Evolutionary conservation across 2,113 vertebrate genomes (phyloP), one percentile per base, ranked within the genome.

Genomic region (Trinectes maculatus): DNA sequence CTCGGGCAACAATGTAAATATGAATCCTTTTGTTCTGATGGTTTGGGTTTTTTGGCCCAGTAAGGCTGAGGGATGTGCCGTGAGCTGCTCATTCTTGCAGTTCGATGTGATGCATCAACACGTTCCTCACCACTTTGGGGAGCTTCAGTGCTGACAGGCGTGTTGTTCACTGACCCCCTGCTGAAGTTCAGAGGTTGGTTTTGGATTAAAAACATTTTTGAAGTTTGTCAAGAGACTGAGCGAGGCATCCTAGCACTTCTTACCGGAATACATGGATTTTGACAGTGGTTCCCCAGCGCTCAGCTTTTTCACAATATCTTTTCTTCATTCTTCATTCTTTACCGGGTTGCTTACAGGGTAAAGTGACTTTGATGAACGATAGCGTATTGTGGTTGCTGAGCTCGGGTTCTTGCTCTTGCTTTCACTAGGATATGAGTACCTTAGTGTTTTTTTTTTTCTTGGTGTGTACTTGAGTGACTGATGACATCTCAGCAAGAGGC

Each of bases 31-130:
- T 64, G 19, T 10, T 39, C 4, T 21, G 31, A 46, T 47, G 19
- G 28, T 48, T 56, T 48, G 8, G 34, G 15, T 39, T 36, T n/a
- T 34, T 64, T 49, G 22, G 59, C 25, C 16, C 46, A 5, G 25
- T 25, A 19, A 44, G 4, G 12, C 21, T 55, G 26, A 56, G 55
- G 19, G 69, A 21, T 33, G 53, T 10, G 25, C 21, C 29, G 4
- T 25, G 49, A 55, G 55, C 34, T 56, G 69, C 19, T 46, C 61
- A 29, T 72, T 53, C 18, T 69, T 55, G 7, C 16, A 60, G 58
- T 33, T 52, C 52, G 51, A 69, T 74, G 47, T 58, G 51, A 79
- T 67, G 33, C 28, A 44, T 51, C 8, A 67, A 31, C 12, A 44
- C 39, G 49, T 71, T 34, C 37, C 48, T 62, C 26, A 42, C 15